Percentiles rank a stretch among this genome's conserved stretches.
Conservation (phyloP, 2,113 vertebrate genomes). For the Poecilia latipinna region DNA sequence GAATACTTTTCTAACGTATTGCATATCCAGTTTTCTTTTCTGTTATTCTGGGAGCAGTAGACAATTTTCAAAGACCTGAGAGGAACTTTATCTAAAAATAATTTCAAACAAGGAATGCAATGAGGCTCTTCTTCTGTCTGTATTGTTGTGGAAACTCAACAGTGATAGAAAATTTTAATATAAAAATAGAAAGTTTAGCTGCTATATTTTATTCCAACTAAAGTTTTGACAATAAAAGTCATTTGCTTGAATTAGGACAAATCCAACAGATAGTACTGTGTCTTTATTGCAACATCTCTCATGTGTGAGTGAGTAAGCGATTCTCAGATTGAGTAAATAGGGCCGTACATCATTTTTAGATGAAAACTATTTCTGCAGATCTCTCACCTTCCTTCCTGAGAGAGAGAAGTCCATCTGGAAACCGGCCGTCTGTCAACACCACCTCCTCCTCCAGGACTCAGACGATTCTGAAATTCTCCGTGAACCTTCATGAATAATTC, state of each 20-base stretch:
- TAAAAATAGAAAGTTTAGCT: neutral
- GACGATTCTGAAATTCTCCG: constrained; percentile 64
- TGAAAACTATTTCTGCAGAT: constrained; percentile 31
- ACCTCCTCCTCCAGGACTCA: constrained; percentile 61
- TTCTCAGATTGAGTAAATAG: constrained; percentile 38
- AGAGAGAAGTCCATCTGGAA: constrained; percentile 35
- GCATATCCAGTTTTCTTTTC: too few species aligned
- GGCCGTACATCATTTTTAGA: constrained; percentile 52
- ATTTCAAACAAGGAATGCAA: neutral
- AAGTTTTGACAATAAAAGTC: constrained; percentile 29
- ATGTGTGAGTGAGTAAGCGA: constrained; percentile 43
- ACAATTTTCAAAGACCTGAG: too few species aligned
- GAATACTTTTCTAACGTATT: too few species aligned
- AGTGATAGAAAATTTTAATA: neutral
- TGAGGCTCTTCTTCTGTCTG: neutral
- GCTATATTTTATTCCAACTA: constrained; percentile 4
- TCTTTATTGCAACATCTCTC: constrained; percentile 46
- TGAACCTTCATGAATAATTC: constrained; percentile 81
- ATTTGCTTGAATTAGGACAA: constrained; percentile 39
- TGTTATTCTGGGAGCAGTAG: too few species aligned
- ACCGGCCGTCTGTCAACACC: constrained; percentile 49
- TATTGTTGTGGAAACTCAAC: neutral
- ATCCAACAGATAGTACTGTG: constrained; percentile 43
- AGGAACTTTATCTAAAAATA: neutral
- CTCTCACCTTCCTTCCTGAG: constrained; percentile 34